These are phyloP conservation scores for Fregata magnificens DNA, from an alignment of 2,113 vertebrate genomes.

Conservation along the genomic window DNA sequence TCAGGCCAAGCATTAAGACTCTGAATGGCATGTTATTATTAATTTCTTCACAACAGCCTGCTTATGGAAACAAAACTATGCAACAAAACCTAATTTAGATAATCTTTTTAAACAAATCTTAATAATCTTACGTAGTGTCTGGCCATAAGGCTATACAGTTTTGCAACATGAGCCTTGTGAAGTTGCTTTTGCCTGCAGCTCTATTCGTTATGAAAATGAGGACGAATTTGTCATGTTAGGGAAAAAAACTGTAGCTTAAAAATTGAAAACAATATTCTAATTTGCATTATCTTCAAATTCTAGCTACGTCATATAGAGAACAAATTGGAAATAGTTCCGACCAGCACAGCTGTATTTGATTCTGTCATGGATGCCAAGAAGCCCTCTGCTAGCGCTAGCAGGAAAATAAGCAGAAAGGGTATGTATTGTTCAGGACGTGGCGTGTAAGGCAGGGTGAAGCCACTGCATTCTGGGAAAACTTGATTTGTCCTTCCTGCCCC, in stretches of 20 bases:
- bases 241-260: background rate
- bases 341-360: constrained; percentile 80
- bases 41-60: background rate
- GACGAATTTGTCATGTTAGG: fast-evolving
- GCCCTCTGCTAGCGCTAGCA: constrained; percentile 66
- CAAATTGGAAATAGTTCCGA: constrained; percentile 84
- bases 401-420: constrained; percentile 84
- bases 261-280: background rate
- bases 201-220: background rate
- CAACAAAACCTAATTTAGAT: background rate
- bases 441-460: background rate
- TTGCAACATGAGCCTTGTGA: background rate
- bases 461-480: background rate
- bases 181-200: background rate
- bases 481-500: background rate
- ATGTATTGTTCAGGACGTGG: constrained; percentile 16
- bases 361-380: constrained; percentile 88
- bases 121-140: background rate
- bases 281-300: constrained; percentile 21
- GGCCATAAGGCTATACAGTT: background rate
- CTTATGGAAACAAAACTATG: background rate
- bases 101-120: background rate
- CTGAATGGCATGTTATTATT: background rate
- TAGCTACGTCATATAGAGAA: constrained; percentile 95
- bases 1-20: background rate